Percentiles rank a stretch among this genome's conserved stretches.
Evolutionary conservation across 1,140 invertebrate species (phyloP).

Genomic region (Aporrectodea caliginosa): DNA sequence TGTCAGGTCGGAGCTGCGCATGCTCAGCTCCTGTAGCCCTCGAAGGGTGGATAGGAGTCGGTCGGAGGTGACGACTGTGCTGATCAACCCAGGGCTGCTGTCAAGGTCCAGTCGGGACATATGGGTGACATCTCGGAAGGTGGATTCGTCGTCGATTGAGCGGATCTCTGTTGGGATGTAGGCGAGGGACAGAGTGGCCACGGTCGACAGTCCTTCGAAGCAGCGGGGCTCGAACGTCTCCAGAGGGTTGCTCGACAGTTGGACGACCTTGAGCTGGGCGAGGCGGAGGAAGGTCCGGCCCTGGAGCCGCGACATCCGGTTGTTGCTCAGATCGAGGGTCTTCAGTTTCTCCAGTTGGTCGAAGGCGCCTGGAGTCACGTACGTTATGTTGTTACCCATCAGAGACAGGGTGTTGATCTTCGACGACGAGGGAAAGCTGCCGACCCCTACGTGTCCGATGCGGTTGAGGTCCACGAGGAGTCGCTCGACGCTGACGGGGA

Average conservation of each 20-base stretch:
- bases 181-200: constrained; percentile 67
- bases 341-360: constrained; percentile 40
- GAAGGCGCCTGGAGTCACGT: constrained; percentile 45
- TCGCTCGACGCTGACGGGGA: constrained; percentile 63
- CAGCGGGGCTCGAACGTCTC: constrained; percentile 64
- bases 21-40: constrained; percentile 62
- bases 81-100: constrained; percentile 67
- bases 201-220: constrained; percentile 64
- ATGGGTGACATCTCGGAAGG: constrained; percentile 59
- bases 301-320: constrained; percentile 61
- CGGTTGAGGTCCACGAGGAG: constrained; percentile 65
- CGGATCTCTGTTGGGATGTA: constrained; percentile 62
- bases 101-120: constrained; percentile 69
- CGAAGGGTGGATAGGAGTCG: constrained; percentile 66
- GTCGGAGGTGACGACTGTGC: constrained; percentile 62
- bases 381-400: constrained; percentile 37
- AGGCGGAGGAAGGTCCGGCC: constrained; percentile 51
- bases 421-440: constrained; percentile 36
- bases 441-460: constrained; percentile 58
- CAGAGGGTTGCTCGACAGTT: constrained; percentile 74
- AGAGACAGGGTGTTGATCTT: constrained; percentile 34
- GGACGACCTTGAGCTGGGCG: constrained; percentile 66
- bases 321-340: constrained; percentile 63
- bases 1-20: constrained; percentile 62
- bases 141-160: constrained; percentile 39